Percentiles rank a stretch among this genome's conserved stretches.
Conservation (phyloP, 2,113 vertebrate genomes). For the Anoplopoma fimbria region DNA sequence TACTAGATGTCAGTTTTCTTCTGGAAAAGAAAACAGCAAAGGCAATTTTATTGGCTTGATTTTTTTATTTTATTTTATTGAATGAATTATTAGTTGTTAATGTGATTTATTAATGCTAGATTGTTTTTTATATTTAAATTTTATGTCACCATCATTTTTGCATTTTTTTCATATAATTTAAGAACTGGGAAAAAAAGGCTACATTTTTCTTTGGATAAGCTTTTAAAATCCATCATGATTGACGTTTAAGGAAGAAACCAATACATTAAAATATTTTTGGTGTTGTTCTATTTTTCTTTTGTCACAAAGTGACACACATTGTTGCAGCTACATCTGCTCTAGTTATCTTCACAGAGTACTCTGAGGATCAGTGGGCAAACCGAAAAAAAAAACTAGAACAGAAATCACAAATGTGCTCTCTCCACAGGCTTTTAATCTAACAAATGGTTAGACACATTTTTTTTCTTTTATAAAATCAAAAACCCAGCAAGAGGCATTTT, state of each 20-base stretch:
- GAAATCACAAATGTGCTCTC: not conserved
- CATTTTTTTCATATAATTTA: not conserved
- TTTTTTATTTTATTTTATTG: not conserved
- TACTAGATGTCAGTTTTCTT: no score
- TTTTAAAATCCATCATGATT: not conserved
- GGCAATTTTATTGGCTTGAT: not conserved
- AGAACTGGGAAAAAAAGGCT: not conserved
- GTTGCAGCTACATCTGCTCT: not conserved
- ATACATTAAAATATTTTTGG: not conserved
- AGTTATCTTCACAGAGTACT: not conserved
- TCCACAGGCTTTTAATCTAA: conserved; percentile 12
- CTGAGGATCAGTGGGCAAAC: not conserved
- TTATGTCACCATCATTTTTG: not conserved
- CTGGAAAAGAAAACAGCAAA: not conserved
- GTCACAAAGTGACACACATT: not conserved
- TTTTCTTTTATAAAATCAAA: not conserved
- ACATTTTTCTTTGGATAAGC: not conserved
- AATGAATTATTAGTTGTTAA: not conserved
- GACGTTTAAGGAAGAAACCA: not conserved
- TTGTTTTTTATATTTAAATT: not conserved
- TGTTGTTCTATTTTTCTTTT: not conserved
- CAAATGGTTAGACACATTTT: not conserved
- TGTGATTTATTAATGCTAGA: not conserved
- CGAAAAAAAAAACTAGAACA: not conserved
- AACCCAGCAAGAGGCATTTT: not conserved